Conservation (phyloP, 2,888 invertebrate species). For the Scaptodrosophila latifasciaeformis region DNA sequence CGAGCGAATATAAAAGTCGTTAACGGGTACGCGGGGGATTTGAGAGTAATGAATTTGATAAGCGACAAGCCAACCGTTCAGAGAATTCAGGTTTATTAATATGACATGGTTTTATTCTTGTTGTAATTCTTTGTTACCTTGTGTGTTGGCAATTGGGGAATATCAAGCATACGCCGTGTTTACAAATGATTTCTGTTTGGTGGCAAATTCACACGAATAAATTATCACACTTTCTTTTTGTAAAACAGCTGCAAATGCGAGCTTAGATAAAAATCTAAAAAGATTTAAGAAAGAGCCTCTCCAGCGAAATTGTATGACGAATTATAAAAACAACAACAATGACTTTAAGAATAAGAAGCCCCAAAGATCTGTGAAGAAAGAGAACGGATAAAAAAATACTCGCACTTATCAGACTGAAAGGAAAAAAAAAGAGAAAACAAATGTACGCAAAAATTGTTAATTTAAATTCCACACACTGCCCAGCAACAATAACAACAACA, state of each 20-base stretch:
- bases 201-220: conserved; percentile 37
- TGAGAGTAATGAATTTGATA: conserved; percentile 39
- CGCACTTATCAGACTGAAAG: background rate
- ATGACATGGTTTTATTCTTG: background rate
- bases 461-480: conserved; percentile 56
- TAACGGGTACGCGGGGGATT: too few relatives aligned
- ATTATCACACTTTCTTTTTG: conserved; percentile 42
- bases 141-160: conserved; percentile 8
- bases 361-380: conserved; percentile 13
- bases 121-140: conserved; percentile 4
- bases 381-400: conserved; percentile 11
- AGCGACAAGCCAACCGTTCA: conserved; percentile 9
- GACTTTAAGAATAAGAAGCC: background rate
- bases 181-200: background rate
- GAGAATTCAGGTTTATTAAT: conserved; percentile 23
- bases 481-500: conserved; percentile 20
- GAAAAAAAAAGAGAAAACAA: conserved; percentile 1
- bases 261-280: conserved; percentile 44
- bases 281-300: conserved; percentile 7
- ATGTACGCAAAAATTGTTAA: conserved; percentile 46
- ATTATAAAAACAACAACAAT: background rate
- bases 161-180: conserved; percentile 22
- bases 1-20: too few relatives aligned
- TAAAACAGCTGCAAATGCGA: conserved; percentile 22
- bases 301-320: conserved; percentile 3